Percentiles rank a stretch among this genome's conserved stretches.
Conservation (phyloP, 2,888 invertebrate species). For the Patella caerulea region DNA sequence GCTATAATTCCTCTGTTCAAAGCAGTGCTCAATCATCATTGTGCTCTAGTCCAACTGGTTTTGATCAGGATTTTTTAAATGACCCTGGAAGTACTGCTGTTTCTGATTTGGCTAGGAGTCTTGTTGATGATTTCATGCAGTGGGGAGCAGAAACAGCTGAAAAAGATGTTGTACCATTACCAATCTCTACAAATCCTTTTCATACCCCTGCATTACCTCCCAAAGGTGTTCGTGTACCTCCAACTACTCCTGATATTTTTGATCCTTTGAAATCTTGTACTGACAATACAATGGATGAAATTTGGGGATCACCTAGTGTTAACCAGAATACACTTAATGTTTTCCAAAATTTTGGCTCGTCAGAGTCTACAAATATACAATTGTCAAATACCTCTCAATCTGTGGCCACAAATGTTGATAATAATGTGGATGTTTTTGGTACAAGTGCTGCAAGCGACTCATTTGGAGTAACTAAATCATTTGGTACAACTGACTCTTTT, state of each 20-base stretch:
- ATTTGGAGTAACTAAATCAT: background rate
- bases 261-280: constrained; percentile 24
- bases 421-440: background rate
- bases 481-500: background rate
- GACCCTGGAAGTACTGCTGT: constrained; percentile 41
- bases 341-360: background rate
- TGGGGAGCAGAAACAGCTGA: constrained; percentile 40
- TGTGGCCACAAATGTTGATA: background rate
- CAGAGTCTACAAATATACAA: background rate
- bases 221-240: constrained; percentile 29
- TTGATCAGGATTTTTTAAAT: constrained; percentile 43
- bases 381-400: background rate
- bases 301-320: constrained; percentile 24
- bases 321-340: constrained; percentile 13
- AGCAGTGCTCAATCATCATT: constrained; percentile 52
- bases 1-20: constrained; percentile 31
- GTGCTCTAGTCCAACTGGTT: constrained; percentile 50
- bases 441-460: background rate
- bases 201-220: constrained; percentile 30
- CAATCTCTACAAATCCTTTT: constrained; percentile 39
- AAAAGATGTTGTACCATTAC: constrained; percentile 14
- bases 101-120: constrained; percentile 48
- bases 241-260: constrained; percentile 25
- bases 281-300: constrained; percentile 15
- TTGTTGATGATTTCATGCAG: constrained; percentile 55